Base-by-base conservation (phyloP, 2,797 vertebrate genomes). In the Falco columbarius region DNA sequence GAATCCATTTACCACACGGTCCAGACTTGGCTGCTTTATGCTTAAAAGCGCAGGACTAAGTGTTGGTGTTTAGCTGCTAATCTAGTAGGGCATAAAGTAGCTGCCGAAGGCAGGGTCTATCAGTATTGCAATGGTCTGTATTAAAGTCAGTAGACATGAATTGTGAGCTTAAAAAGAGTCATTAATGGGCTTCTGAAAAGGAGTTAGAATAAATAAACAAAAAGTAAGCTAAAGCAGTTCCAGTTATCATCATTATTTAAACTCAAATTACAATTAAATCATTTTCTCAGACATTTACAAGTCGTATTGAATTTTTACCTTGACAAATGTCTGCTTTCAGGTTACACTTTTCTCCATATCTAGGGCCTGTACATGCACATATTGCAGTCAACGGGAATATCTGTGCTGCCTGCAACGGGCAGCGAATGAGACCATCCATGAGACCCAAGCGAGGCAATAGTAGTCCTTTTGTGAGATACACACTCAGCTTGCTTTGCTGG, bases 181-280 rank as follows among this genome's bases (percentile, higher is more conserved):
- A 72, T 91, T 92, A 93, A 63, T 3, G 7, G 22, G 30, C 12
- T 75, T 19, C 81, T 81, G 52, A 52, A 82, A 90, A 70, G 23
- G 44, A 70, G 42, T 59, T 52, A 52, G 73, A 77, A 68, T 66
- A 86, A 87, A 95, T 76, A 94, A 91, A 93, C 47, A 56, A 74
- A 85, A 68, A 91, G 17, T 44, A 89, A 75, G 24, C 62, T 44
- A 86, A 70, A 86, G 7, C 29, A 82, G 36, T 81, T 81, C 23
- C 59, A 86, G 54, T 82, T 81, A 86, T 54, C 23, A 23, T 90
- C 79, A 80, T 97, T 86, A 81, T 59, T 95, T 79, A 82, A 93
- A 21, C 7, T 58, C 46, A 66, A 67, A 94, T 54, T 83, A 26
- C 36, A 92, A 95, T 96, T 81, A 93, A 95, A 94, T 93, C 0